Conservation (phyloP, 1,140 invertebrate species). For the Caenorhabditis inopinata region DNA sequence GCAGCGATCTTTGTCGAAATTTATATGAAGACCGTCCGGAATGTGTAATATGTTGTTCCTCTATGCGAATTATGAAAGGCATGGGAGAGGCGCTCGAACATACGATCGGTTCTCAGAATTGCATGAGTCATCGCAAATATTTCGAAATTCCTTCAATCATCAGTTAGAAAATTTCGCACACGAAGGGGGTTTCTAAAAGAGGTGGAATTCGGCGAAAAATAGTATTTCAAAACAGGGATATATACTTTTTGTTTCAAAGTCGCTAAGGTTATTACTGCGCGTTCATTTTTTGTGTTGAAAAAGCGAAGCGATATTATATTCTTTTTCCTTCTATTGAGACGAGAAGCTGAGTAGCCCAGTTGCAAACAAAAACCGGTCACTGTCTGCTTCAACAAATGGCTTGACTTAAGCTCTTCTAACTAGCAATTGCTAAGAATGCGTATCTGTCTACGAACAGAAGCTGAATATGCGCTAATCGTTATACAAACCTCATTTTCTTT, state of each 20-base stretch:
- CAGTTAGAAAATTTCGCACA: too few relatives aligned
- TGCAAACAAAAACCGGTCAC: neutral
- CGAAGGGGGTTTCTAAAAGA: too few relatives aligned
- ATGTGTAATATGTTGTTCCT: slow-evolving; percentile 15
- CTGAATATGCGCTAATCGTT: neutral
- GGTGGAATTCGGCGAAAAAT: too few relatives aligned
- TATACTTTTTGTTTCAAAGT: too few relatives aligned
- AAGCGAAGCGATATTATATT: too few relatives aligned
- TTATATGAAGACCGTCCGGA: neutral
- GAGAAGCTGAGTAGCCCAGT: neutral
- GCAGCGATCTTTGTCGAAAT: neutral
- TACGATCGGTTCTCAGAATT: slow-evolving; percentile 6
- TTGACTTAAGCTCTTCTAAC: slow-evolving; percentile 3
- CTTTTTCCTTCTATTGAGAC: too few relatives aligned
- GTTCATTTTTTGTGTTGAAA: too few relatives aligned
- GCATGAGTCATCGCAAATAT: slow-evolving; percentile 28
- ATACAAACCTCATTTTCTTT: neutral
- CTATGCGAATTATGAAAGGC: neutral
- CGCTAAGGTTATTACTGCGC: too few relatives aligned
- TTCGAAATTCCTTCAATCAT: neutral
- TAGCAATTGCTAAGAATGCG: neutral
- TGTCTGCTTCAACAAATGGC: neutral
- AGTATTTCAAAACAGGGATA: too few relatives aligned
- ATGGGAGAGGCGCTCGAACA: neutral
- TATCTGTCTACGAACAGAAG: too few relatives aligned